Base-by-base conservation (phyloP, 2,888 invertebrate genomes). In the Carterocephalus palaemon region DNA sequence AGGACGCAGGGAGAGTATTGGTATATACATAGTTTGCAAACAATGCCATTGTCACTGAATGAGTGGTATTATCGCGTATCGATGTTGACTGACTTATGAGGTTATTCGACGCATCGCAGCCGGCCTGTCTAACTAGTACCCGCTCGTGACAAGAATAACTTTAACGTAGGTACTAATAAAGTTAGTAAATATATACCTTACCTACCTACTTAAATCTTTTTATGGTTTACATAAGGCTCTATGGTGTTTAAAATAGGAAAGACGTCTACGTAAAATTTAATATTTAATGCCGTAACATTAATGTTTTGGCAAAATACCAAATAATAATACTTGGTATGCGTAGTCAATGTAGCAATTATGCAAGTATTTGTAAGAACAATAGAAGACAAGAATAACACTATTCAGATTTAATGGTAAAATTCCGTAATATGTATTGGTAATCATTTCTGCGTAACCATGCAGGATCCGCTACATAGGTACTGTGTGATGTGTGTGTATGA, bases 61-160 rank as follows among this genome's bases (percentile, higher is more conserved):
- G 76, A 71, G 67, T 59, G 56, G 62, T 60, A 66, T 72, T 77
- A 79, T 78, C 73, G 64, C 63, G 59, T 61, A 64, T 69, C 67
- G 60, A 57, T 57, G 62, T 22, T 38, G 40, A 41, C 54, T 70
- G 70, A 78, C 57, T 78, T 79, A 78, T 70, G 75, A 68, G 68
- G 64, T 65, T 66, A 58, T 59, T 50, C 49, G 58, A 49, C 52
- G 34, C 32, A 4, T 51, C 57, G 75, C 69, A 70, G 75, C 72
- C 78, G 69, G 48, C 66, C 75, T 74, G 80, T 80, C 80, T 78
- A 64, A 70, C 65, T 60, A 55, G 64, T 57, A 51, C 64, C 51
- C 57, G 56, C 52, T 65, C 70, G 70, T 70, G 70, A 74, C 67
- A 49, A 54, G 70, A 75, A 71, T 72, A 69, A 50, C 52, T 53